A percentile compares a stretch with the other conserved stretches of the same genome.
Evolutionary conservation across 2,888 invertebrate genomes (phyloP).

Genomic region (Rhaphigaster nebulosa): DNA sequence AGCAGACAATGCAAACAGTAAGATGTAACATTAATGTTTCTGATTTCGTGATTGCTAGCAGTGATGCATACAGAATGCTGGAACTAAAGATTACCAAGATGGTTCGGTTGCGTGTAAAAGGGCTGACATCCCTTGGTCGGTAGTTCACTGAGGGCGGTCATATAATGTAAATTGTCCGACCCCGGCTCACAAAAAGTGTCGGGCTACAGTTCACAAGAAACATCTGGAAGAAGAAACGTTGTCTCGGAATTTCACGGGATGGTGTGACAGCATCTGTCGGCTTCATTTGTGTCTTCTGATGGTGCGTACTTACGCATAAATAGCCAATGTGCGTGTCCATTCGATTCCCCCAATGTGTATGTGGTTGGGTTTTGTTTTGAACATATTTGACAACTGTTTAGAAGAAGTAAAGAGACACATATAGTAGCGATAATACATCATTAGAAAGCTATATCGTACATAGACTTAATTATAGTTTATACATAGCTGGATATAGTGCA

Average conservation of each 20-base stretch:
- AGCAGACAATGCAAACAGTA: too few relatives aligned
- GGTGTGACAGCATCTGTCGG: conserved; percentile 36
- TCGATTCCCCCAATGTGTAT: background rate
- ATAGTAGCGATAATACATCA: too few relatives aligned
- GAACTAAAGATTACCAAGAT: background rate
- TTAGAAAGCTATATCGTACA: too few relatives aligned
- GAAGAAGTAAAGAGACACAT: too few relatives aligned
- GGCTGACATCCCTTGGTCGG: background rate
- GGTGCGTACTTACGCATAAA: conserved; percentile 23
- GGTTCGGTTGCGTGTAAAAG: background rate
- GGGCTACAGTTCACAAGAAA: conserved; percentile 32
- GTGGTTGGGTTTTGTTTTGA: too few relatives aligned
- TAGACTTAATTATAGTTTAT: too few relatives aligned
- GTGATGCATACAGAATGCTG: background rate
- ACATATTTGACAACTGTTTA: background rate
- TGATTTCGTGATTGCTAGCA: too few relatives aligned
- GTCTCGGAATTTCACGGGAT: conserved; percentile 43
- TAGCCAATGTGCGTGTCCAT: background rate
- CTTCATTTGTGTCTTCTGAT: background rate
- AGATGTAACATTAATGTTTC: background rate
- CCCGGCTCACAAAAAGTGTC: conserved; percentile 22
- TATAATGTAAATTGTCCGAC: conserved; percentile 46
- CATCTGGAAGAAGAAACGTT: conserved; percentile 40
- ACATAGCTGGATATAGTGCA: too few relatives aligned
- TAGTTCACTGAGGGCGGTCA: background rate